Base-by-base conservation (phyloP, 1,140 invertebrate genomes). In the Harlomillsia oculata region DNA sequence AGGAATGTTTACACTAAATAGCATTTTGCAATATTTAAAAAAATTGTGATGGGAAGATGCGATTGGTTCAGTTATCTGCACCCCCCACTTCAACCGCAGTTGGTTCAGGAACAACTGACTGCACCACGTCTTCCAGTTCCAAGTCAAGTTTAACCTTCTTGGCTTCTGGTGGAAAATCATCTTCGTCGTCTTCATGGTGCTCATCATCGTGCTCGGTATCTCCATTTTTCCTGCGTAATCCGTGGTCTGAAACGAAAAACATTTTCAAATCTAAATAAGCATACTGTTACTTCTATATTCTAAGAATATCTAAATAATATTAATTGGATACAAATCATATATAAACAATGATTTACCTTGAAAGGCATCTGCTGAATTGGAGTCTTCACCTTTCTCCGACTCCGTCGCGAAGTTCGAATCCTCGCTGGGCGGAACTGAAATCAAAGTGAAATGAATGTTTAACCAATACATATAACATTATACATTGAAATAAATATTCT, bases 371-470 rank as follows among this genome's bases (percentile, higher is more conserved):
- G 48, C 40, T 5, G 56, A 58, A 41, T 58, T 58, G 23, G 56
- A 58, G 48, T 58, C 56, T 51, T 58, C 56, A 4, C 49, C 56
- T 30, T 48, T 49, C 34, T 56, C 54, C 11, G 54, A 56, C 32
- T 56, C 54, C 26, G 40, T 52, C 32, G 45, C 56, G 18, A 52
- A 41, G 34, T 58, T 58, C 8, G 56, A 58, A 26, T 58, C 56
- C 36, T 58, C 56, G 46, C 53, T 52, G 41, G 48, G 29, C 26
- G 43, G 34, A 43, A 46, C 56, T 52, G 34, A 29, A 23, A 39
- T 5, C 1, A 51, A 51, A 16, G n/a, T 25, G 39, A 50, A 50
- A 14, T 8, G 6, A 50, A 50, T 37, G 2, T 18, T 25, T 37
- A 13, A 25, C 16, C 5, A 34, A n/a, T 37, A 5, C 2, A 48